Evolutionary conservation across 2,797 vertebrate species (phyloP).

Genomic region (Sebastes vulpes): DNA sequence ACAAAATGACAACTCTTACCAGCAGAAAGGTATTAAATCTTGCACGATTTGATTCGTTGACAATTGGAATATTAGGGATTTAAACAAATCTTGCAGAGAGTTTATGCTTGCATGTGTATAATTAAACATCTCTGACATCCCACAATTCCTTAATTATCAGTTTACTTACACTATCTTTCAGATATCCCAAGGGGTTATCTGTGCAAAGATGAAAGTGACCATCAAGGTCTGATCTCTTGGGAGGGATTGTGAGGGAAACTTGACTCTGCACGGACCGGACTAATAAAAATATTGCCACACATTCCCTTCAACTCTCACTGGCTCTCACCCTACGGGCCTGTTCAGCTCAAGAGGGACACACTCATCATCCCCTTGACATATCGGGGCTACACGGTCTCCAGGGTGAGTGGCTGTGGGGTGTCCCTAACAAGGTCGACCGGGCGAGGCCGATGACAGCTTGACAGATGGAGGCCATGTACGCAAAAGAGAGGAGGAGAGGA

Average conservation of each 20-base stretch:
- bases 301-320: slow-evolving; percentile 49
- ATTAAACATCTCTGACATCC: neutral
- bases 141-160: neutral
- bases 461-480: slow-evolving; percentile 69
- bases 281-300: slow-evolving; percentile 74
- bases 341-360: slow-evolving; percentile 57
- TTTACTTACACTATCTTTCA: neutral
- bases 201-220: slow-evolving; percentile 7
- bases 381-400: slow-evolving; percentile 46
- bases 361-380: slow-evolving; percentile 79
- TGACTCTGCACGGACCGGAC: slow-evolving; percentile 47
- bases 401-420: slow-evolving; percentile 7
- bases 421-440: slow-evolving; percentile 75
- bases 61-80: neutral
- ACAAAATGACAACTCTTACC: neutral
- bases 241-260: slow-evolving; percentile 41
- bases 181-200: neutral
- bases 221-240: slow-evolving; percentile 14
- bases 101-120: neutral
- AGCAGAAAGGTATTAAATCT: neutral
- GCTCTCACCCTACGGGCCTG: slow-evolving; percentile 16
- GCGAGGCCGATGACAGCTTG: slow-evolving; percentile 76
- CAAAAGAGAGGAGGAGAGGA: slow-evolving; percentile 42
- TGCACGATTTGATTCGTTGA: neutral
- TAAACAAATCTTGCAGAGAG: neutral